Base-by-base conservation (phyloP, 2,888 invertebrate genomes). In the Clepsis dumicolana region DNA sequence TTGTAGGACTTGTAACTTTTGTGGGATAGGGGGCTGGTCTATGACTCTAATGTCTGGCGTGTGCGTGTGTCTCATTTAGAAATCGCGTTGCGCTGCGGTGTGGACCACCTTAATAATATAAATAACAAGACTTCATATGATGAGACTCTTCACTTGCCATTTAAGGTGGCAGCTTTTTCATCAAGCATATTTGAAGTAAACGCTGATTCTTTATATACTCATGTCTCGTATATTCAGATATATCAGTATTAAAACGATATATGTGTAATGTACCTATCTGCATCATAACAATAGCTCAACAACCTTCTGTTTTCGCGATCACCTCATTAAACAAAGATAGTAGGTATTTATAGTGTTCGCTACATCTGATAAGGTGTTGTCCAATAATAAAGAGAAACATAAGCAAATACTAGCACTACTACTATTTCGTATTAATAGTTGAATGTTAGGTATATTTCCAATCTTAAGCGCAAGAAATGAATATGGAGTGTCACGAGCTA, bases 331-430 rank as follows among this genome's bases (percentile, higher is more conserved):
- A 44, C 29, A 53, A 52, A n/a, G 48, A 16, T 16, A 14, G 29
- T 32, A 41, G 41, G 29, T 32, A 41, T 60, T 61, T 18, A 66
- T 24, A 56, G 14, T 29, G 35, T 57, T 65, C 38, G 35, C 65
- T 52, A 4, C 44, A 62, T 62, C 48, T 56, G 66, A 62, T 66
- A 66, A 62, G 52, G 44, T 27, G 41, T 38, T 18, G 2, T 18
- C 18, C 35, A 57, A 14, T 66, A 54, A 66, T 56, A 35, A 56
- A 66, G 54, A 32, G 25, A 29, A 41, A 61, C 32, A 14, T 8
- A 27, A 24, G 38, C 52, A 25, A 66, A 53, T 53, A 32, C 38
- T 52, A 60, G 29, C 38, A 16, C 4, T n/a, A 54, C 27, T n/a
- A 29, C 29, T 12, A 16, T 64, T 59, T 50, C 52, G 35, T 35